Conservation (phyloP, 2,797 vertebrate genomes). For the Diplodus sargus region DNA sequence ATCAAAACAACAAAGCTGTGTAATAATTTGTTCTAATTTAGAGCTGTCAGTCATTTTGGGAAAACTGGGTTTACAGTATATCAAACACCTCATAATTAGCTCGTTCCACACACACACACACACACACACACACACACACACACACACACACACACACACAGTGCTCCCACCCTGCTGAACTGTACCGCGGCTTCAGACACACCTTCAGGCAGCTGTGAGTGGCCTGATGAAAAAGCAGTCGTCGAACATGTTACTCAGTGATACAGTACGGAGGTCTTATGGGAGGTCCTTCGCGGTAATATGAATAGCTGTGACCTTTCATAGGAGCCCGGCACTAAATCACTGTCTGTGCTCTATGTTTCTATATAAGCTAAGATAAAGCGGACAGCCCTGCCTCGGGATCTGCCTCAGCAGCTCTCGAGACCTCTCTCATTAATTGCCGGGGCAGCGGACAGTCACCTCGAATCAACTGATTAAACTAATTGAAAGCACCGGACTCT, state of each 20-base stretch:
- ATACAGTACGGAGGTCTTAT: constrained; percentile 36
- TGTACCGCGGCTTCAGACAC: background rate
- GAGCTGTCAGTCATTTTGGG: constrained; percentile 38
- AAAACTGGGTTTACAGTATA: constrained; percentile 17
- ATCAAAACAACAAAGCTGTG: constrained; percentile 51
- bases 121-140: constrained; percentile 2
- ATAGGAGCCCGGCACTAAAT: constrained; percentile 72
- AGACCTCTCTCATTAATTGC: constrained; percentile 75
- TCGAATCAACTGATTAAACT: constrained; percentile 49
- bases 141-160: background rate
- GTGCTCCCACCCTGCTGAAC: background rate
- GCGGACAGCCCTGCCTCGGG: constrained; percentile 69
- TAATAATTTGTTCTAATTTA: constrained; percentile 34
- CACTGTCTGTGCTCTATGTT: constrained; percentile 68
- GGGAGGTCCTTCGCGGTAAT: constrained; percentile 65
- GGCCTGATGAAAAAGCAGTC: constrained; percentile 25
- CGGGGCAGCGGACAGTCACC: constrained; percentile 56
- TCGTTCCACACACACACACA: background rate
- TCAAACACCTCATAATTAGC: constrained; percentile 26
- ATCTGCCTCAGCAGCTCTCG: constrained; percentile 68
- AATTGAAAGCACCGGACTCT: constrained; percentile 55
- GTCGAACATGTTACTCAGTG: constrained; percentile 20
- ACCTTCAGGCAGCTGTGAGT: constrained; percentile 24
- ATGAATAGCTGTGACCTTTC: constrained; percentile 81
- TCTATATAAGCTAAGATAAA: constrained; percentile 70